Evolutionary conservation across 2,888 invertebrate species (phyloP).

Genomic region (Heliconius sara): DNA sequence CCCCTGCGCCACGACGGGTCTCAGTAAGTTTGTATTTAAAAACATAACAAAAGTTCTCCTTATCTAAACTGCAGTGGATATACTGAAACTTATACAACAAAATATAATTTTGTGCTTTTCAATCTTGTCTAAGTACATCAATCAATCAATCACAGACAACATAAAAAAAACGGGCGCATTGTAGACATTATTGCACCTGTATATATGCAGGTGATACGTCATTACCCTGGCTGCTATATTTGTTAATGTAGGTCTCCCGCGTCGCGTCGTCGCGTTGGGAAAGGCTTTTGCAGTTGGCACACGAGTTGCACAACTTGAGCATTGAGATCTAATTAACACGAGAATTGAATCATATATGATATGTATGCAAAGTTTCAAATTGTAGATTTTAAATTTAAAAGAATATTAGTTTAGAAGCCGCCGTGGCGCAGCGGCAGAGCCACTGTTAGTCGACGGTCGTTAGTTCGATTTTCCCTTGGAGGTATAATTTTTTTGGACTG

Average conservation of each 20-base stretch:
- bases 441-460: too few species aligned
- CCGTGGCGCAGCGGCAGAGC: too few species aligned
- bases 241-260: constrained; percentile 5
- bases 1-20: too few species aligned
- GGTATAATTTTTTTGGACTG: too few species aligned
- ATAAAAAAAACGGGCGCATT: neutral
- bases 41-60: too few species aligned
- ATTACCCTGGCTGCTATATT: constrained; percentile 7
- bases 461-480: too few species aligned
- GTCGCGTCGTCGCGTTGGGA: constrained; percentile 12
- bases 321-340: constrained; percentile 20
- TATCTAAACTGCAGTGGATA: too few species aligned
- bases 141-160: too few species aligned
- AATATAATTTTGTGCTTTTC: too few species aligned
- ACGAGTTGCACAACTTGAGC: constrained; percentile 16
- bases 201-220: neutral
- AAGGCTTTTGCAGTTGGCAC: constrained; percentile 23
- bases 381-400: neutral
- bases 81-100: too few species aligned
- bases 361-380: neutral
- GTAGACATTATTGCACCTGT: neutral
- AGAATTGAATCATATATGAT: constrained; percentile 12
- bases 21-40: too few species aligned
- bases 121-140: too few species aligned
- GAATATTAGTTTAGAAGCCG: neutral